A percentile compares a stretch with the other conserved stretches of the same genome.
Conservation (phyloP, 2,888 invertebrate species). For the Lycocerus yunnanus region DNA sequence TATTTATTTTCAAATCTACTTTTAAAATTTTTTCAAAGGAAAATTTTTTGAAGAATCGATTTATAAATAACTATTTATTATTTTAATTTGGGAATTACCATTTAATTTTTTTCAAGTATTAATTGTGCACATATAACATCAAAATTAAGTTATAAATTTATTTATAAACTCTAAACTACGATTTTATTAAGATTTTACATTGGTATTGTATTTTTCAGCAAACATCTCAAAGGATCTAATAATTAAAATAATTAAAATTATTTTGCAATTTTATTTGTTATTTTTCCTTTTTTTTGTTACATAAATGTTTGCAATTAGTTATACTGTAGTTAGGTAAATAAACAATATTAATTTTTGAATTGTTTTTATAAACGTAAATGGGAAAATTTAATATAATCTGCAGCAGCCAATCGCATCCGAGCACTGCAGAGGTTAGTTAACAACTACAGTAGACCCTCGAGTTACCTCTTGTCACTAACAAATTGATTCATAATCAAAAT, state of each 20-base stretch:
- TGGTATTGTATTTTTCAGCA: background rate
- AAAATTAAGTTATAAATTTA: background rate
- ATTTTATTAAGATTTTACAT: background rate
- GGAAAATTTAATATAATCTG: too few species aligned
- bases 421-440: too few species aligned
- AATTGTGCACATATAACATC: background rate
- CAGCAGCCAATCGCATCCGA: too few species aligned
- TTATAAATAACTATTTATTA: background rate
- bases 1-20: too few species aligned
- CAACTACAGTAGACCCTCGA: too few species aligned
- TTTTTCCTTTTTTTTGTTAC: background rate
- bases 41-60: background rate
- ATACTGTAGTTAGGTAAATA: background rate
- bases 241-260: background rate
- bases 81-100: background rate
- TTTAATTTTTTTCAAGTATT: background rate
- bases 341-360: background rate
- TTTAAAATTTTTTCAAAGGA: background rate
- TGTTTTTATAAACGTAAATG: background rate
- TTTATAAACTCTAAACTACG: background rate
- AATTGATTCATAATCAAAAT: too few species aligned
- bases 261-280: background rate
- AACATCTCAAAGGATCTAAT: background rate
- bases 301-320: background rate
- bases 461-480: too few species aligned